Evolutionary conservation across 2,113 vertebrate genomes (phyloP).

Genomic region (Pelecanoides urinatrix): DNA sequence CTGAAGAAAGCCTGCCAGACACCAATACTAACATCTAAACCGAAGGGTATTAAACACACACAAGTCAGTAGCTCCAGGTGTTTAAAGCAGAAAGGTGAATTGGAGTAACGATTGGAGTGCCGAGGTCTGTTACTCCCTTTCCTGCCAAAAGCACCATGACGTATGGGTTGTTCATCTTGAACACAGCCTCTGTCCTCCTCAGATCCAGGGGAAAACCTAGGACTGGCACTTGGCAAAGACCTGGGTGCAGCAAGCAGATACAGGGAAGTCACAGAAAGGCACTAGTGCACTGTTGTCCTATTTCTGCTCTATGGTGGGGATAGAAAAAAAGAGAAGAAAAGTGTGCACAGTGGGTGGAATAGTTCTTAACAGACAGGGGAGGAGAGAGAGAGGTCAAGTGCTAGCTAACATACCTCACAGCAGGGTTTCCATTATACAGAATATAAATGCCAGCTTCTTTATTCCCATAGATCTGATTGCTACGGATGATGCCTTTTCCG

Average conservation of each 20-base stretch:
- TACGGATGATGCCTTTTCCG: constrained; percentile 88
- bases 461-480: constrained; percentile 93
- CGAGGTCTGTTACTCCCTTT: accelerated
- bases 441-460: constrained; percentile 94
- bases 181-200: not conserved
- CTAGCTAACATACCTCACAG: constrained; percentile 81
- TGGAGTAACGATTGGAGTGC: not conserved
- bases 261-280: not conserved
- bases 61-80: not conserved
- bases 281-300: not conserved
- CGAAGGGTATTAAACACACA: not conserved
- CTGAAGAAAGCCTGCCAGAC: not conserved
- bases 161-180: not conserved
- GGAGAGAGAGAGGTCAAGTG: not conserved
- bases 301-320: not conserved
- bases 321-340: not conserved
- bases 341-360: not conserved
- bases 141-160: not conserved
- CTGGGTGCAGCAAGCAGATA: not conserved
- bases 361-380: not conserved
- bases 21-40: not conserved
- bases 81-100: not conserved
- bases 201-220: not conserved
- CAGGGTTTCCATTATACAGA: constrained; percentile 88
- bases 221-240: not conserved